phyloP scores from a whole-genome alignment of 35 echinoderm and acorn worm species.

The Ophiothrix spiculata region DNA sequence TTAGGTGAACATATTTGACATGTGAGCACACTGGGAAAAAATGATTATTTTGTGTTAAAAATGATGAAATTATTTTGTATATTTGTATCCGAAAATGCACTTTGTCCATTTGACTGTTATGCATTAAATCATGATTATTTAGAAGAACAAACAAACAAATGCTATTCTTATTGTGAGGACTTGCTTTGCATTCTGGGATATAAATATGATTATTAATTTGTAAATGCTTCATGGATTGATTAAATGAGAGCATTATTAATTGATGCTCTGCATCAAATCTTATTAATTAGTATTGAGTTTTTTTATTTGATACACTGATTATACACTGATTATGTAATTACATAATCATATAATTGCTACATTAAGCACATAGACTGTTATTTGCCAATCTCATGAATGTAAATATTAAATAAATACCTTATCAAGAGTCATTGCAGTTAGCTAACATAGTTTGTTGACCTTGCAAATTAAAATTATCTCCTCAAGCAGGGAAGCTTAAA shows the following conservation, averaged over 20 bases:
- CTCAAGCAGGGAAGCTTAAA: no score
- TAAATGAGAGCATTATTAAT: neutral
- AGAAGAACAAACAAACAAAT: constrained; percentile 1
- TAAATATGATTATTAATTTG: neutral
- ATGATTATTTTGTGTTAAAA: neutral
- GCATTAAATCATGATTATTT: neutral
- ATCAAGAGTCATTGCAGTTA: no score
- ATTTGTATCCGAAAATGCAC: neutral
- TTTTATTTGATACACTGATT: no score
- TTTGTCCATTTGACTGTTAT: neutral
- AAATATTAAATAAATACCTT: no score
- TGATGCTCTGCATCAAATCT: neutral
- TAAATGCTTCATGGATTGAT: constrained; percentile 13
- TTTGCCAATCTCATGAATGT: no score
- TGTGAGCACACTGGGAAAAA: neutral
- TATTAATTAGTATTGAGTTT: no score
- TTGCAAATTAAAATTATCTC: no score
- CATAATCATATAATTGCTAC: no score
- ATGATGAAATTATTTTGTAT: neutral
- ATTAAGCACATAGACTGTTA: no score
- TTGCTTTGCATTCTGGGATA: neutral
- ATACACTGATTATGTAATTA: no score
- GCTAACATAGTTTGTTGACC: no score
- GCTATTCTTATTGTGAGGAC: neutral
- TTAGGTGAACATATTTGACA: neutral